phyloP scores from a whole-genome alignment of 37 sponge, comb jelly and placozoan species.

The Petrosia ficiformis region DNA sequence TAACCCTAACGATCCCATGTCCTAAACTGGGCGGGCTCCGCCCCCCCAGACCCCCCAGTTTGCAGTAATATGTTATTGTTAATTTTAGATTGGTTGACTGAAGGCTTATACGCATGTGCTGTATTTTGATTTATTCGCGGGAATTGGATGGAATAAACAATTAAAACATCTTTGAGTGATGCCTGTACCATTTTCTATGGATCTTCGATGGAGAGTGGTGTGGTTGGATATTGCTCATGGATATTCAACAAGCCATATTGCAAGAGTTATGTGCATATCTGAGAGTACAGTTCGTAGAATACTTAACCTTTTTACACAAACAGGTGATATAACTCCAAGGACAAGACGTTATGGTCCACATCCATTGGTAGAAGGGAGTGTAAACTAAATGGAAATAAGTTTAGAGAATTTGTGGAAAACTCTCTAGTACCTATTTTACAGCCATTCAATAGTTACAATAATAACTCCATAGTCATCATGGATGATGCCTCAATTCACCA shows the following conservation, averaged over 20 bases:
- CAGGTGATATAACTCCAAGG: conserved; percentile 8
- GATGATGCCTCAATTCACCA: conserved; percentile 28
- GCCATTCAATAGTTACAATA: conserved; percentile 15
- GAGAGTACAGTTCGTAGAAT: conserved; percentile 14
- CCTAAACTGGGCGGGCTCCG: too few species aligned
- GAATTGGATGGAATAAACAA: too few species aligned
- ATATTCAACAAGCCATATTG: background rate
- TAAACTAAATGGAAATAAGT: background rate
- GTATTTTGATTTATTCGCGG: too few species aligned
- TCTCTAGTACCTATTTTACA: conserved; percentile 6
- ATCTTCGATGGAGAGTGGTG: conserved; percentile 34
- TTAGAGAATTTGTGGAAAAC: conserved; percentile 1
- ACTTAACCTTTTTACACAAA: background rate
- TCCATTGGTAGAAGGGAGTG: background rate
- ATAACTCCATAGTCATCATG: conserved; percentile 18
- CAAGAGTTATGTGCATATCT: conserved; percentile 5
- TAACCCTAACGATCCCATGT: too few species aligned
- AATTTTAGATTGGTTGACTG: too few species aligned
- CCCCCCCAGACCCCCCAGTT: too few species aligned
- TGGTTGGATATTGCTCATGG: conserved; percentile 11
- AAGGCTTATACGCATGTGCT: too few species aligned
- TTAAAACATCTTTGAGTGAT: conserved; percentile 3
- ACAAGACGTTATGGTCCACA: background rate
- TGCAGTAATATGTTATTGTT: too few species aligned
- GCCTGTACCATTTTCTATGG: conserved; percentile 13